These are phyloP conservation scores for Drosophila ogumai DNA, from an alignment of 1,140 invertebrate species.

Conservation along the genomic window DNA sequence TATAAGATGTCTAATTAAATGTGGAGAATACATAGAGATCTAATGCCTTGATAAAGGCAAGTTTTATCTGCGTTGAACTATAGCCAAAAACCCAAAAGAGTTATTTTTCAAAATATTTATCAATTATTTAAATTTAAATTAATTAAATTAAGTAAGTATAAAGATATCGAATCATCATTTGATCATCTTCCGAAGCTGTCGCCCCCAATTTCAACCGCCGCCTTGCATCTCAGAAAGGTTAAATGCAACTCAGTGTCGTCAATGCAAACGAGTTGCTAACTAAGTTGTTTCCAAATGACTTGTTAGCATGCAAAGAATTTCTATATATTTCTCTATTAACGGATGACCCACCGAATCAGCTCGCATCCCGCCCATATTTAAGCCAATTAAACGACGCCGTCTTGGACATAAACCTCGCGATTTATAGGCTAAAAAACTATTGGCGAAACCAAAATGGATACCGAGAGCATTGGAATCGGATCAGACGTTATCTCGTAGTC, in stretches of 20 bases:
- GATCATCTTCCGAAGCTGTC: background rate
- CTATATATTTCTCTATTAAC: conserved; percentile 15
- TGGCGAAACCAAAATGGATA: conserved; percentile 64
- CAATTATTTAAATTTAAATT: background rate
- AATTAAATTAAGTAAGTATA: background rate
- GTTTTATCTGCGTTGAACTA: background rate
- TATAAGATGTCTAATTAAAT: background rate
- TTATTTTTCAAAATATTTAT: background rate
- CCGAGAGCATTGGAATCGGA: conserved; percentile 32
- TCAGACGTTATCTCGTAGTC: conserved; percentile 59
- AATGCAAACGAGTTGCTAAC: conserved; percentile 65
- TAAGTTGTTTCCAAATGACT: conserved; percentile 48
- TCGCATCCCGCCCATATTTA: conserved; percentile 43
- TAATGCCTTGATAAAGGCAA: background rate
- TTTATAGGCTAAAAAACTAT: conserved; percentile 47
- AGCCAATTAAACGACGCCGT: conserved; percentile 54
- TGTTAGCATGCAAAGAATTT: conserved; percentile 79
- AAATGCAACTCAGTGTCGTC: conserved; percentile 41
- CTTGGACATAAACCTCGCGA: conserved; percentile 54
- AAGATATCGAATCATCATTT: background rate
- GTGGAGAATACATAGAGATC: background rate
- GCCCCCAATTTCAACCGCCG: conserved; percentile 19
- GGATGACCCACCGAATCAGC: conserved; percentile 43
- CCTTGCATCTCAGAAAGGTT: conserved; percentile 54
- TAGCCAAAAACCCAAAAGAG: background rate